Percentiles rank a stretch among this genome's conserved stretches.
Evolutionary conservation across 1,140 invertebrate species (phyloP).

Genomic region (Leptinotarsa texana): DNA sequence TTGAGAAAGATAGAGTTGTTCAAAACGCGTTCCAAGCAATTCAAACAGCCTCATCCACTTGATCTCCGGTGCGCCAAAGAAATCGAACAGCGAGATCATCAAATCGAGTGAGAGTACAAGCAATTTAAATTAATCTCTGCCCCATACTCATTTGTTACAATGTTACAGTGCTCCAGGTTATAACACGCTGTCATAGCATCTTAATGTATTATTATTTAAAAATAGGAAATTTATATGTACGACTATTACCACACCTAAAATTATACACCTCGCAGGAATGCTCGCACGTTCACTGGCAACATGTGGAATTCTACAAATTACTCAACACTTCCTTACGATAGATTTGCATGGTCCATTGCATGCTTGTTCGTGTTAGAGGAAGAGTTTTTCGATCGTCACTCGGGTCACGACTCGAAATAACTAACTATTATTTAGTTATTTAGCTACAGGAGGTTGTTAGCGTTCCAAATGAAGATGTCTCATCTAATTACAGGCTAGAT

Average conservation of each 20-base stretch:
- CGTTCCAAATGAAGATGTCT: background rate
- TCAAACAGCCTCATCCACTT: too few relatives aligned
- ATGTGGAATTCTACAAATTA: slow-evolving; percentile 8
- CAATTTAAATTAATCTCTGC: background rate
- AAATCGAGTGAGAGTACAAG: background rate
- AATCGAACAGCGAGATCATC: background rate
- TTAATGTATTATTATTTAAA: slow-evolving; percentile 9
- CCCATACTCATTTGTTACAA: background rate
- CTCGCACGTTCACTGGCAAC: background rate
- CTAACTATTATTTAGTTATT: slow-evolving; percentile 13
- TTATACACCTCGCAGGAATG: background rate
- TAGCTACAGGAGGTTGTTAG: slow-evolving; percentile 12
- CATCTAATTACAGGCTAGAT: background rate
- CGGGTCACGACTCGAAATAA: slow-evolving; percentile 8
- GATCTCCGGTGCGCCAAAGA: too few relatives aligned
- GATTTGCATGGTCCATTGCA: background rate
- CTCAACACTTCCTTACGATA: slow-evolving; percentile 6
- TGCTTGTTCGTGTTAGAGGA: background rate
- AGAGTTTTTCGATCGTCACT: background rate
- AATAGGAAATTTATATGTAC: slow-evolving; percentile 9
- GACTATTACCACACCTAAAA: slow-evolving; percentile 8
- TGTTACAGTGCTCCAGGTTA: background rate
- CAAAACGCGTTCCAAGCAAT: too few relatives aligned
- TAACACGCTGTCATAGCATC: slow-evolving; percentile 2
- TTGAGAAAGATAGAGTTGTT: too few relatives aligned